phyloP scores from a whole-genome alignment of 2,113 vertebrate genomes.

The Salvelinus sp. region DNA sequence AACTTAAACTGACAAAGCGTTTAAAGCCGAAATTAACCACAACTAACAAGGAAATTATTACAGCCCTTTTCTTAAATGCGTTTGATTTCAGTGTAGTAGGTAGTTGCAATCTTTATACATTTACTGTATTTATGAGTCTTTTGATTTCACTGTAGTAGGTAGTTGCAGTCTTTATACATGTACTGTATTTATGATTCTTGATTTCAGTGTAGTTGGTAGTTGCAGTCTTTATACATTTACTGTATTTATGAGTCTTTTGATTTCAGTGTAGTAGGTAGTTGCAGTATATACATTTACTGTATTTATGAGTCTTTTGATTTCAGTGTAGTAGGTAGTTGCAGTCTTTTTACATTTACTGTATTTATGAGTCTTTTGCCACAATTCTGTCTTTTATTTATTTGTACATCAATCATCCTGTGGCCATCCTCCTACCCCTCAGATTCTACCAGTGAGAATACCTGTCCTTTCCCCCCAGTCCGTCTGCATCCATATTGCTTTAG shows the following conservation, averaged over 20 bases:
- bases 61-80: conserved; percentile 32
- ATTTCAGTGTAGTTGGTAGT: conserved; percentile 37
- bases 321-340: conserved; percentile 40
- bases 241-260: conserved; percentile 51
- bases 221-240: conserved; percentile 29
- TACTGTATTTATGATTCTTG: conserved; percentile 26
- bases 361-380: conserved; percentile 47
- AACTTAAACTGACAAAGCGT: conserved; percentile 65
- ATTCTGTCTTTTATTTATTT: conserved; percentile 75
- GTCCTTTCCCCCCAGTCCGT: conserved; percentile 30
- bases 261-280: conserved; percentile 40
- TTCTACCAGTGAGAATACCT: conserved; percentile 36
- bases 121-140: conserved; percentile 24
- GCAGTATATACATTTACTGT: conserved; percentile 33
- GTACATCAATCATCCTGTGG: conserved; percentile 31
- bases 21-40: conserved; percentile 66
- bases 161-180: conserved; percentile 35
- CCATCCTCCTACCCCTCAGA: conserved; percentile 27
- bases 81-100: conserved; percentile 26
- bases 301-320: conserved; percentile 46
- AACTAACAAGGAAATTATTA: conserved; percentile 58
- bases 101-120: conserved; percentile 38
- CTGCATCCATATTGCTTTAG: conserved; percentile 31
- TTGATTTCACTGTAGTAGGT: conserved; percentile 30
- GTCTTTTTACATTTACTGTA: conserved; percentile 38